Conservation (phyloP, 2,888 invertebrate genomes). For the Tolmerus cingulatus region DNA sequence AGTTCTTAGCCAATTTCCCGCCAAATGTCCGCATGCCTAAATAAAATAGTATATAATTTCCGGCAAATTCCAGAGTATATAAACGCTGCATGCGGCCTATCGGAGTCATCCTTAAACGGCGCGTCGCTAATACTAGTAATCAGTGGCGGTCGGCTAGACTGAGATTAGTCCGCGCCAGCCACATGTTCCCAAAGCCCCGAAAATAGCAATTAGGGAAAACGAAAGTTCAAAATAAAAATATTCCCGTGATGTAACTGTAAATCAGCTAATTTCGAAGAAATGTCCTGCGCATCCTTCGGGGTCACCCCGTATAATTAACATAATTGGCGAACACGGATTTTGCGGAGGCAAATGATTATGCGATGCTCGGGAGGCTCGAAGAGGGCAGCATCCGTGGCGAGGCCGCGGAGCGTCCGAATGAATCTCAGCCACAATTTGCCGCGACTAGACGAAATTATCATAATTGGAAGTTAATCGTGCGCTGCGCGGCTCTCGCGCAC, state of each 20-base stretch:
- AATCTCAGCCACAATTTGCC: conserved; percentile 19
- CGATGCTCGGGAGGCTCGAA: neutral
- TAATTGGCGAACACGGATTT: conserved; percentile 45
- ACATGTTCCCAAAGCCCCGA: neutral
- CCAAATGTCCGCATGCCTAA: neutral
- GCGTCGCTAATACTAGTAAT: conserved; percentile 16
- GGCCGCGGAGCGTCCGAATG: neutral
- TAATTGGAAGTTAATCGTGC: conserved; percentile 24
- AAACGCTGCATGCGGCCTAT: neutral
- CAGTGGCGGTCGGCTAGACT: neutral
- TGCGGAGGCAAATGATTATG: conserved; percentile 34
- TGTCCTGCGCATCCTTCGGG: conserved; percentile 30
- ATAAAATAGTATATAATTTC: neutral
- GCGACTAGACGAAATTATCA: conserved; percentile 35
- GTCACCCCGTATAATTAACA: conserved; percentile 43
- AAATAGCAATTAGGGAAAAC: neutral
- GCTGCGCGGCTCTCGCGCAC: neutral
- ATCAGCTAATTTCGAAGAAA: conserved; percentile 13
- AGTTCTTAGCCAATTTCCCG: neutral
- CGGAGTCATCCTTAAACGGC: neutral
- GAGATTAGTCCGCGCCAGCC: neutral
- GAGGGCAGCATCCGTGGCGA: neutral
- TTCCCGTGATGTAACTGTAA: conserved; percentile 19
- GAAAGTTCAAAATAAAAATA: neutral
- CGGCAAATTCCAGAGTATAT: neutral